Base-by-base conservation (phyloP, 2,888 invertebrate species). In the Diloba caeruleocephala region DNA sequence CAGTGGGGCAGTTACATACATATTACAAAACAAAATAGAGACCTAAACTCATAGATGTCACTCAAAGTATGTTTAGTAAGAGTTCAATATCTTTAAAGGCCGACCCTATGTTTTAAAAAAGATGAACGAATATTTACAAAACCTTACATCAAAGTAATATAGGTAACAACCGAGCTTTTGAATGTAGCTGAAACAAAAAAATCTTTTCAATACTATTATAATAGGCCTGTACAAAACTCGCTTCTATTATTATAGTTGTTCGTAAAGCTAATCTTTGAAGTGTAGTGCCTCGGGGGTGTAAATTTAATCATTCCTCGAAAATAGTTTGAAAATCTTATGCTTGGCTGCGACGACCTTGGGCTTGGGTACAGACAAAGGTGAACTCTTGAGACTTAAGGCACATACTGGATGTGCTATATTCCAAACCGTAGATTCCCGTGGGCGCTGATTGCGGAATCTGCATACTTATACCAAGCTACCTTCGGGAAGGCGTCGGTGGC, bases 171-270 rank as follows among this genome's bases (percentile, higher is more conserved):
- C 2, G 5, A 15, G 31, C 9, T 2, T 44, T 34, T 23, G 28
- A 28, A 49, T 46, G 29, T 4, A 9, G n/a, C 4, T 15, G 1
- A 38, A 39, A 43, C 36, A 51, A 62, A 52, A 48, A 38, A 37
- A 32, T 43, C 13, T 53, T 46, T 34, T 36, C 23, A 33, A 46
- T 53, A 45, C 13, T 41, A 14, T 51, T 37, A 42, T 33, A 50
- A 45, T 41, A 42, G 54, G 19, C 31, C 50, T 23, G 17, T 14
- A 37, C 32, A 29, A 7, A 46, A 21, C 15, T 7, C 15, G 26
- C 12, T 26, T 52, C 43, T 48, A 55, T 72, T 58, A 69, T 69
- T 65, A 25, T 37, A 15, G 33, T 39, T 42, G 42, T 65, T 71
- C 65, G 56, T 55, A 29, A 53, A 41, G 36, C 34, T 59, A 61